Base-by-base conservation (phyloP, 2,797 vertebrate species). In the Hydrocynus forskahlii region DNA sequence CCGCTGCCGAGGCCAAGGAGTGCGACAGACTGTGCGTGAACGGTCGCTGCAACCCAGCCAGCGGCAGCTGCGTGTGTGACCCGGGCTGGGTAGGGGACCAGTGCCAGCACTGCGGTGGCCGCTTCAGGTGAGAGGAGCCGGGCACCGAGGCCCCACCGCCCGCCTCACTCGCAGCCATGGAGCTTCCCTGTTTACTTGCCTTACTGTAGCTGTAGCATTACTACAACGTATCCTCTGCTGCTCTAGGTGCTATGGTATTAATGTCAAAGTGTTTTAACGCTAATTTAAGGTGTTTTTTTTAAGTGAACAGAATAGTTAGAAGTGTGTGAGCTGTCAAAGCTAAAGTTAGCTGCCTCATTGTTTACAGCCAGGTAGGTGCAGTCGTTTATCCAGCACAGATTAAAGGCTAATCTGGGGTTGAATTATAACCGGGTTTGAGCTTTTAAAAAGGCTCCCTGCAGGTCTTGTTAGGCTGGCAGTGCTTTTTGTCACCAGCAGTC, bases 21-120 rank as follows among this genome's bases (percentile, higher is more conserved):
- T 98, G 97, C 93, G 96, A 96, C 89, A 97, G 96, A 74, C 94
- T 95, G 52, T 99, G 97, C 77, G 89, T 98, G 92, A 97, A 97
- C 92, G 97, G 97, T 8, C 94, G 93, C 88, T 97, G 97, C 90
- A 95, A 95, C 92, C 78, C 94, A 76, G 92, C 89, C 23, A 95
- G 92, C 25, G 97, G 97, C 77, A 92, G 85, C 91, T 98, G 97
- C 89, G 90, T 96, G 80, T 98, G 97, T 84, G 93, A 93, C 81
- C 91, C 96, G 82, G 97, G 97, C 88, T 98, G 97, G 97, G 96
- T 97, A 55, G 97, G 97, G 92, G 97, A 98, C 88, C 96, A 96
- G 86, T 99, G 97, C 96, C 97, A 99, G 94, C 97, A 99, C 94
- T 99, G 97, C 96, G 97, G 97, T 92, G 97, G 97, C 6, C 91